Conservation (phyloP, 2,113 vertebrate species). For the Eclectus roratus region DNA sequence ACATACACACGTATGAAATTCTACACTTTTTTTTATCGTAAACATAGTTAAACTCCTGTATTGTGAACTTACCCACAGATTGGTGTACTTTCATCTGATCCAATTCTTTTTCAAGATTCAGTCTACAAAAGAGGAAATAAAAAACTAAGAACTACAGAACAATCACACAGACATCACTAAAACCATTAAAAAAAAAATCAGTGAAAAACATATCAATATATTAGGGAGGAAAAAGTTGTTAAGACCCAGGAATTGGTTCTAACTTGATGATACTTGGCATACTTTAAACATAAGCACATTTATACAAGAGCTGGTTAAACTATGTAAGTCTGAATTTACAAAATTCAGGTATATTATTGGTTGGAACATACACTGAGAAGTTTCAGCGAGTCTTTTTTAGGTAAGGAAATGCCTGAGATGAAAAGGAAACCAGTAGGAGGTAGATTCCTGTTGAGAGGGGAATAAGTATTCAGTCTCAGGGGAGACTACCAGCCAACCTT, state of each 20-base stretch:
- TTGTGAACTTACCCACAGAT: slow-evolving; percentile 77
- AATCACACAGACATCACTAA: background rate
- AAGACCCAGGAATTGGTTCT: background rate
- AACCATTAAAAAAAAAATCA: background rate
- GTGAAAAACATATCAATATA: background rate
- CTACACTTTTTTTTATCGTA: slow-evolving; percentile 74
- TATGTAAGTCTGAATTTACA: background rate
- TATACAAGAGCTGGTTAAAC: background rate
- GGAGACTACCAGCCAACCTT: background rate
- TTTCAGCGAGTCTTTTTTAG: background rate
- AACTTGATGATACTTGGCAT: background rate
- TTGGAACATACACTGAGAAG: background rate
- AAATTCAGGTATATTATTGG: background rate
- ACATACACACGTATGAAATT: background rate
- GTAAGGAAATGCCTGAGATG: background rate
- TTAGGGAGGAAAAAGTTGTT: background rate
- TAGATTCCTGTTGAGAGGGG: background rate
- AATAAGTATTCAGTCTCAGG: background rate
- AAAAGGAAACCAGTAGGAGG: background rate
- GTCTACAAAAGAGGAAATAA: slow-evolving; percentile 68
- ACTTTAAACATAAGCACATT: background rate
- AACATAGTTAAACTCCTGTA: slow-evolving; percentile 76
- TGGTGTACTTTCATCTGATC: slow-evolving; percentile 78
- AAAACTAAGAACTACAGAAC: background rate
- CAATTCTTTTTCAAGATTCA: slow-evolving; percentile 83